These are phyloP conservation scores for Lepus townsendii DNA, from an alignment of 2,797 vertebrate genomes.

Conservation along the genomic window DNA sequence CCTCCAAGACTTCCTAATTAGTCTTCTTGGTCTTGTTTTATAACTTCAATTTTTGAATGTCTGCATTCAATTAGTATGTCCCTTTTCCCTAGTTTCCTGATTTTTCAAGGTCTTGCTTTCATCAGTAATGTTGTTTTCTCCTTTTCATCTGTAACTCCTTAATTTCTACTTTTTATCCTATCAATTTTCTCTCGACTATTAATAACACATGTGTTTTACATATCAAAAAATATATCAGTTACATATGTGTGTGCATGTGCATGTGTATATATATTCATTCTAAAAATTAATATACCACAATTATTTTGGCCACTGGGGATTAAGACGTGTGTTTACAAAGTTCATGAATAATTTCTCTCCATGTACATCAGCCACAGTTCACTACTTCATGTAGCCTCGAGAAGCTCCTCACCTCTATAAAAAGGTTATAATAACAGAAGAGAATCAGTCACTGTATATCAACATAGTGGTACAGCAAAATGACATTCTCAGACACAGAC, in stretches of 20 bases:
- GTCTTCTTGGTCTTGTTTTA: neutral
- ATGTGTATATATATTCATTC: neutral
- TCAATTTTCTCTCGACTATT: neutral
- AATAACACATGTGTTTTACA: neutral
- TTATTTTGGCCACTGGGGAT: neutral
- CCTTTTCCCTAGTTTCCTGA: neutral
- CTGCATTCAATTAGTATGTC: neutral
- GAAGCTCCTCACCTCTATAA: neutral
- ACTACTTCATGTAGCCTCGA: neutral
- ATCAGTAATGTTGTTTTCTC: neutral
- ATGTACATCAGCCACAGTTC: neutral
- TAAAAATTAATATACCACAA: neutral
- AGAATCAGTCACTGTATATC: neutral
- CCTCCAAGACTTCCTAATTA: neutral
- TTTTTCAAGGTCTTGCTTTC: neutral
- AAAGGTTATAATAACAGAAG: neutral
- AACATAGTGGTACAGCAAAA: neutral
- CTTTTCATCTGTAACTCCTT: neutral
- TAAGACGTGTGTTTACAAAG: neutral
- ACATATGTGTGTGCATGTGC: neutral
- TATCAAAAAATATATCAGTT: neutral
- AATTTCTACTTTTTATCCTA: slow-evolving; percentile 24
- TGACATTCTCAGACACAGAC: neutral
- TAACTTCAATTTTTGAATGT: neutral
- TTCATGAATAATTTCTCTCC: neutral